Base-by-base conservation (phyloP, 2,113 vertebrate species). In the Echinops telfairi region DNA sequence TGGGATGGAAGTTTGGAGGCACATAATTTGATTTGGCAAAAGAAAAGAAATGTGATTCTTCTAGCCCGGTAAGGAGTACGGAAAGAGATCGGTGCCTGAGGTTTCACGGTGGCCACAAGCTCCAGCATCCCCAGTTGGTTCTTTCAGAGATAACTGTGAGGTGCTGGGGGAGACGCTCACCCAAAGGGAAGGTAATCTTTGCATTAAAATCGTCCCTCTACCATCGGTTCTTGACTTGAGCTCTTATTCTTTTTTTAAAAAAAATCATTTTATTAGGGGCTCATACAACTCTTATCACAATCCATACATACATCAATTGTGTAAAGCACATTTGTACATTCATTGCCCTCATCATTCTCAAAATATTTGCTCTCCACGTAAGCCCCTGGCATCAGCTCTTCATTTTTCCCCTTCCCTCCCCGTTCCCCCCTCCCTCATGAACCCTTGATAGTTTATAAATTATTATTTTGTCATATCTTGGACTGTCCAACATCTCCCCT, bases 1-100 rank as follows among this genome's bases (percentile, higher is more conserved):
- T 53, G 47, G 47, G 43, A 12, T 78, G 43, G 36, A 3, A 4
- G 0, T 22, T 93, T 92, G 43, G 73, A 96, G 53, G 53, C 91
- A 58, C 5, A 29, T 4, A 90, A 90, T 94, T 95, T 96, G 84
- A 91, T 75, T 95, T 96, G 96, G 95, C 96, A 36, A 78, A 87
- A 87, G 86, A 36, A 84, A 68, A 93, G 89, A 94, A 95, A 96
- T 89, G 36, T 91, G 81, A 96, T 17, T 91, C 86, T 93, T 83
- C 83, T 0, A 89, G 53, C 43, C 17, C 14, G 19, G 33, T 83
- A 93, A 85, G 53, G 53, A 86, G 27, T 19, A 43, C 23, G 68
- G 83, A 92, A 93, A 84, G 38, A n/a, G 64, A 84, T 86, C 70
- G 81, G 20, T 90, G 90, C 43, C 89, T 87, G 73, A 73, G 0